These are phyloP conservation scores for Actinia tenebrosa DNA, from an alignment of 64 coral and sea anemone genomes.

Conservation along the genomic window DNA sequence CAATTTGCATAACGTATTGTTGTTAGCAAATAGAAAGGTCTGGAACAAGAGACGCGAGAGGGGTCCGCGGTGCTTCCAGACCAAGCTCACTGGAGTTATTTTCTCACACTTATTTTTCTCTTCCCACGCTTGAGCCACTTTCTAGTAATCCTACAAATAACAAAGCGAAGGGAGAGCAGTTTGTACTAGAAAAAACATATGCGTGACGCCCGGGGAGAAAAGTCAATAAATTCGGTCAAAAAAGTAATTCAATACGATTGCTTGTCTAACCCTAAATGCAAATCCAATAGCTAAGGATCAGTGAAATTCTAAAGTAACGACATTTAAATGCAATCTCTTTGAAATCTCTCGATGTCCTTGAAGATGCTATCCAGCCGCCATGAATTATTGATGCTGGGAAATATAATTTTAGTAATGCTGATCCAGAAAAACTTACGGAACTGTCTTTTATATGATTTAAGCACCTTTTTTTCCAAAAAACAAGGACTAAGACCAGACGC, in stretches of 20 bases:
- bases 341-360: neutral
- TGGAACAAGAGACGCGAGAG: neutral
- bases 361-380: neutral
- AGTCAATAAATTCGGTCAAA: neutral
- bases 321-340: neutral
- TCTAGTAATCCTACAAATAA: neutral
- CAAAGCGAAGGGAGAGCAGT: neutral
- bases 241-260: neutral
- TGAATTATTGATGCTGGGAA: neutral
- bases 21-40: conserved; percentile 13
- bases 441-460: neutral
- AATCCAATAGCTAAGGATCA: neutral
- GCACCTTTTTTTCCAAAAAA: neutral
- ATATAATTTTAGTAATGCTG: neutral
- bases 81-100: neutral
- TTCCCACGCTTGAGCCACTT: neutral
- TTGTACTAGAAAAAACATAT: neutral
- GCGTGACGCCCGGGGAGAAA: neutral
- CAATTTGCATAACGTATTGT: conserved; percentile 9
- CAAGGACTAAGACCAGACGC: neutral
- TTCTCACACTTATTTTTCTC: neutral
- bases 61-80: neutral
- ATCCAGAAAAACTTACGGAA: neutral
- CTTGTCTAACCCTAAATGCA: neutral
- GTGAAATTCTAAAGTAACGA: neutral